Evolutionary conservation across 2,113 vertebrate genomes (phyloP).

Genomic region (Marmota monax): DNA sequence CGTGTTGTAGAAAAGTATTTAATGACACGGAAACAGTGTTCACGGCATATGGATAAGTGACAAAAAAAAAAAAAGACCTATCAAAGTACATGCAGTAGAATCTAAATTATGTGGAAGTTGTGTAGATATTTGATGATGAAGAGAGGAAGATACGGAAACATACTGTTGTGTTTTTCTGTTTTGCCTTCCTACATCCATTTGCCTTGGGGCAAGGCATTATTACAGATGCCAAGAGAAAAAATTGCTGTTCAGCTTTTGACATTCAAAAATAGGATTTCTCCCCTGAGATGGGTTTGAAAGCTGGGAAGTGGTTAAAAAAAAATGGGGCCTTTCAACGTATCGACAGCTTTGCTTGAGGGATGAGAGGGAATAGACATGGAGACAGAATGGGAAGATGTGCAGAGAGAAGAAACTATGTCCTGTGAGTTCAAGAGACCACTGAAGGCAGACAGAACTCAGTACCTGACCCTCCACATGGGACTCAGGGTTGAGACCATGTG

Average conservation of each 20-base stretch:
- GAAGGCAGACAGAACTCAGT: not conserved
- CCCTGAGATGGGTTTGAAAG: not conserved
- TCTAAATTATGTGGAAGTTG: constrained; percentile 49
- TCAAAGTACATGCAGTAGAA: constrained; percentile 13
- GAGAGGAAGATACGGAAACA: constrained; percentile 56
- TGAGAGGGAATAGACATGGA: not conserved
- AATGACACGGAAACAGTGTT: constrained; percentile 71
- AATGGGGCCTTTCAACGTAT: not conserved
- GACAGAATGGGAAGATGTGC: not conserved
- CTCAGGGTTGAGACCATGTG: not conserved
- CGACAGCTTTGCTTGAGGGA: not conserved
- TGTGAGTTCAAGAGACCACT: not conserved
- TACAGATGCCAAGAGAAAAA: constrained; percentile 59
- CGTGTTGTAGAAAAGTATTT: constrained; percentile 71
- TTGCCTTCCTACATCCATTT: constrained; percentile 67
- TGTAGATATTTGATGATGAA: constrained; percentile 67
- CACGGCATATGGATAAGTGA: constrained; percentile 68
- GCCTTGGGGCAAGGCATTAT: constrained; percentile 22
- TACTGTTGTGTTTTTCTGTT: constrained; percentile 62
- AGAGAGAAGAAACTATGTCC: not conserved
- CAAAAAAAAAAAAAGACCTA: constrained; percentile 51
- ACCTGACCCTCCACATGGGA: not conserved
- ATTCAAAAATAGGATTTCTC: constrained; percentile 43
- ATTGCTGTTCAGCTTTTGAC: constrained; percentile 54
- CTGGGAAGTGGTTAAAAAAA: not conserved